phyloP scores from a whole-genome alignment of 2,888 invertebrate species.

The Orchestes rusci region DNA sequence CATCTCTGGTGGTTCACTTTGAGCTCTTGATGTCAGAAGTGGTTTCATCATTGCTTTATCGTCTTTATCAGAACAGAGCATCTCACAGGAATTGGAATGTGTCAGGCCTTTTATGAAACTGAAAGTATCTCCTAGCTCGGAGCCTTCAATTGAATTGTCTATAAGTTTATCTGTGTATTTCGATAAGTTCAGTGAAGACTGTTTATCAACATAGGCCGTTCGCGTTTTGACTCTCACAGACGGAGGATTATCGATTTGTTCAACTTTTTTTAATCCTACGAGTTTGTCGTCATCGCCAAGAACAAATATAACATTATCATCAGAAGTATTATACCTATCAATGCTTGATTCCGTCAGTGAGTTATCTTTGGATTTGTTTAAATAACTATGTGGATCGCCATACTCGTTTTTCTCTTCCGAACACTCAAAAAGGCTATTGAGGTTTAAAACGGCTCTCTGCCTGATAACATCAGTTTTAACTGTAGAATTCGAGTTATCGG shows the following conservation, averaged over 20 bases:
- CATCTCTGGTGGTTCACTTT: conserved; percentile 38
- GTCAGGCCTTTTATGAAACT: neutral
- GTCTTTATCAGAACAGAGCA: conserved; percentile 17
- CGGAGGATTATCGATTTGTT: neutral
- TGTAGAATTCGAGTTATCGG: no score
- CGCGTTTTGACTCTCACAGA: neutral
- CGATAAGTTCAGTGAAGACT: conserved; percentile 8
- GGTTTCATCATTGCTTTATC: conserved; percentile 1
- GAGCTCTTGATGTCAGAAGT: conserved; percentile 29
- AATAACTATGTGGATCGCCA: no score
- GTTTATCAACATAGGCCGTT: conserved; percentile 6
- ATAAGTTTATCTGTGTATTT: no score
- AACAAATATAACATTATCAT: conserved; percentile 54
- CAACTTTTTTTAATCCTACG: conserved; percentile 52
- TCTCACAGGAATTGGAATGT: conserved; percentile 26
- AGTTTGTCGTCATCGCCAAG: conserved; percentile 64
- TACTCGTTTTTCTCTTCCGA: no score
- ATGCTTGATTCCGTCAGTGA: no score
- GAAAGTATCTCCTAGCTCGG: no score
- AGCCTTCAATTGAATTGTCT: no score
- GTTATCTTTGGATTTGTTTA: no score
- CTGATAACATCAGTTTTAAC: no score
- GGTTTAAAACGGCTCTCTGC: no score
- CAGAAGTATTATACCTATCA: no score
- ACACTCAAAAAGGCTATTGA: no score